Conservation (phyloP, 2,888 invertebrate genomes). For the Myathropa florea region DNA sequence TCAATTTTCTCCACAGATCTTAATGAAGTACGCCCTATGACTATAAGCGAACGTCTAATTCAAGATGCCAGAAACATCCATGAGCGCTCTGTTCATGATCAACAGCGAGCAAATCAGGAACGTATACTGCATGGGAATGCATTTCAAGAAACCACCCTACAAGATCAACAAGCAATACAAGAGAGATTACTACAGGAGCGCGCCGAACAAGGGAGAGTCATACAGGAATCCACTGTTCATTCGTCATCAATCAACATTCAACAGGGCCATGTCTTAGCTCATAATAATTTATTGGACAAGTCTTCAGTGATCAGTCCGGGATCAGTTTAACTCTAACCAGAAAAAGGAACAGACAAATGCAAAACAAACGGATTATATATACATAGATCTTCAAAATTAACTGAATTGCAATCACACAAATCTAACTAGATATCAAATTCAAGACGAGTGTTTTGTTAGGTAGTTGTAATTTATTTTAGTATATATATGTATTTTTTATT, state of each 20-base stretch:
- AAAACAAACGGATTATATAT: not conserved
- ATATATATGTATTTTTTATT: constrained; percentile 32
- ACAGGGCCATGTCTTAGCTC: constrained; percentile 71
- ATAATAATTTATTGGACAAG: constrained; percentile 72
- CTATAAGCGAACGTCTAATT: constrained; percentile 72
- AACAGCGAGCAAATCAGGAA: constrained; percentile 71
- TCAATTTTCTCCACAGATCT: constrained; percentile 48
- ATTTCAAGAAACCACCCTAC: constrained; percentile 71
- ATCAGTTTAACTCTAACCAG: constrained; percentile 42
- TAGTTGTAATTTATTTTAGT: constrained; percentile 54
- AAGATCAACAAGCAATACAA: constrained; percentile 71
- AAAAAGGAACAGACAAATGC: not conserved
- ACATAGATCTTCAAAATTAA: not conserved
- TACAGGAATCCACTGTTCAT: constrained; percentile 72
- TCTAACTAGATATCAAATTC: constrained; percentile 38
- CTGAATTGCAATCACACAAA: constrained; percentile 54
- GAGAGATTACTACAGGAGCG: constrained; percentile 72
- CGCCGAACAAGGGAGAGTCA: constrained; percentile 60
- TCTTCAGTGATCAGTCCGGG: constrained; percentile 68
- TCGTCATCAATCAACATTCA: constrained; percentile 68
- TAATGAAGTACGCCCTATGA: constrained; percentile 67
- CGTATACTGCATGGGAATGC: constrained; percentile 67
- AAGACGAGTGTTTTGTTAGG: constrained; percentile 43
- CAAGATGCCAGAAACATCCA: constrained; percentile 71
- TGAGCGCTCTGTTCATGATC: constrained; percentile 72